phyloP scores from a whole-genome alignment of 2,113 vertebrate species.

The Ibidorhyncha struthersii region DNA sequence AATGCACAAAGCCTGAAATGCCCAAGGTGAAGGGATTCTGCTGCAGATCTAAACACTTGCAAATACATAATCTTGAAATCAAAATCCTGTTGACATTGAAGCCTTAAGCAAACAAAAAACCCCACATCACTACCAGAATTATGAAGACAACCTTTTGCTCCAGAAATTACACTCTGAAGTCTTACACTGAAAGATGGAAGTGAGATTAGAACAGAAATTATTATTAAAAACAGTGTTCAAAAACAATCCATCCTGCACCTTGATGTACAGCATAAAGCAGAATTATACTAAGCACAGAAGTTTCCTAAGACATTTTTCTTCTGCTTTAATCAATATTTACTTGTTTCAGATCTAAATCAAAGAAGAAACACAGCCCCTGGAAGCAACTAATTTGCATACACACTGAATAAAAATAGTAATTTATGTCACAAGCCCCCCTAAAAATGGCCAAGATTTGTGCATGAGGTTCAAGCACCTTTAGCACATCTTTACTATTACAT shows the following conservation, averaged over 20 bases:
- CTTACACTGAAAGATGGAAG: neutral
- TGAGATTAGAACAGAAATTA: neutral
- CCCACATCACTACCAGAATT: neutral
- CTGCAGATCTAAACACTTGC: neutral
- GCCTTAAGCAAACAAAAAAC: neutral
- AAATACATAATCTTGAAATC: neutral
- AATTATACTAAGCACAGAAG: neutral
- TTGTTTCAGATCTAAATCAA: conserved; percentile 8
- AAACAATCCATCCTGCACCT: neutral
- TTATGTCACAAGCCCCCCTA: neutral
- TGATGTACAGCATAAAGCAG: neutral
- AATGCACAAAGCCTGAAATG: neutral
- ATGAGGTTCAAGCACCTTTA: neutral
- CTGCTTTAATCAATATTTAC: neutral
- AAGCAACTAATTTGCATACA: neutral
- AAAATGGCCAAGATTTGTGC: neutral
- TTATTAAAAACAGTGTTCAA: neutral
- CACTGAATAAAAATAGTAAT: neutral
- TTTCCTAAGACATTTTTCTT: neutral
- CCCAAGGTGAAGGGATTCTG: neutral
- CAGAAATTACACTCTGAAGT: neutral
- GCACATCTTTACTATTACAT: neutral
- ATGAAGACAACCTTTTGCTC: neutral
- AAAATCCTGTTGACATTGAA: neutral
- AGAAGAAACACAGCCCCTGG: neutral